These are phyloP conservation scores for Oxyteleia sp. DNA, from an alignment of 2,888 invertebrate species.

Conservation along the genomic window DNA sequence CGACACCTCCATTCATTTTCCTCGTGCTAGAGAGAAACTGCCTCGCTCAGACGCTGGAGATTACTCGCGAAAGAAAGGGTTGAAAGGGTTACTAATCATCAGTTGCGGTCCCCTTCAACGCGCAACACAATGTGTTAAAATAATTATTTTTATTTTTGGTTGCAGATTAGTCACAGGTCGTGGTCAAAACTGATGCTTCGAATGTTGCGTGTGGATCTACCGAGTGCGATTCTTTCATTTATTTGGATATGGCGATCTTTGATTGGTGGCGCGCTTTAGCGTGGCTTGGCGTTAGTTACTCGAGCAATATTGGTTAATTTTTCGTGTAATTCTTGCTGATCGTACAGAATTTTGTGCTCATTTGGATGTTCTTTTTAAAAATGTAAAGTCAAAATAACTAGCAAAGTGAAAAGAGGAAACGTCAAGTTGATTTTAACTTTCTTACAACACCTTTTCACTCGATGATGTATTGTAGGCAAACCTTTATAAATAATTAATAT, in stretches of 20 bases:
- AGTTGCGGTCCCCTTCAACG: too few species aligned
- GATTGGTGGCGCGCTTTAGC: constrained; percentile 33
- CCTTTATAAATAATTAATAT: too few species aligned
- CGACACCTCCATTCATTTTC: too few species aligned
- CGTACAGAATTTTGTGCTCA: not conserved
- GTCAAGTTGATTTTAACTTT: not conserved
- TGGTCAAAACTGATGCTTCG: constrained; percentile 79
- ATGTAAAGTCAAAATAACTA: not conserved
- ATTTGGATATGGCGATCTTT: not conserved
- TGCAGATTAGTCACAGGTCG: constrained; percentile 85
- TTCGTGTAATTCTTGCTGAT: not conserved
- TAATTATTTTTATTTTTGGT: constrained; percentile 47
- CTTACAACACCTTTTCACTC: not conserved
- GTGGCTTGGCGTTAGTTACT: constrained; percentile 24
- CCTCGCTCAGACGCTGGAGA: too few species aligned
- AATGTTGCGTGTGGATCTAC: constrained; percentile 69
- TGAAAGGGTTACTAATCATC: too few species aligned
- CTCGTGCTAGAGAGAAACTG: too few species aligned
- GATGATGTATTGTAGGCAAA: too few species aligned
- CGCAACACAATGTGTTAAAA: too few species aligned
- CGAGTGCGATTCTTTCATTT: constrained; percentile 37
- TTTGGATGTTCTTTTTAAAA: not conserved
- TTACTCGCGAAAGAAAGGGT: too few species aligned
- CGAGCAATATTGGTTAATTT: not conserved
- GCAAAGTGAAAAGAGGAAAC: not conserved